phyloP scores from a whole-genome alignment of 53 echinoderm and acorn worm species.

The Apostichopus leukothele region DNA sequence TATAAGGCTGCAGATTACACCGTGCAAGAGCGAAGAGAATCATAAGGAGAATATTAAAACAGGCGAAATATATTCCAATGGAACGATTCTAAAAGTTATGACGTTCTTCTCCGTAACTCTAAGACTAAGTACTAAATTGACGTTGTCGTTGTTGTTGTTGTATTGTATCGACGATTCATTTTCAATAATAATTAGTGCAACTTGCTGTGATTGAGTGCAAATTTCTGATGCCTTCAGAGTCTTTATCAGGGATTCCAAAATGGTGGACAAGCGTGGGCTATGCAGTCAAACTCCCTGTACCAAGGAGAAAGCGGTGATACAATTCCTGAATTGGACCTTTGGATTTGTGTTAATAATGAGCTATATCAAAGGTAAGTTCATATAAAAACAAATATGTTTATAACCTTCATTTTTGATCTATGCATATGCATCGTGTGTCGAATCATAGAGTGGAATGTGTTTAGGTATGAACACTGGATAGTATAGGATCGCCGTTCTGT shows the following conservation, averaged over 20 bases:
- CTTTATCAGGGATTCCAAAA: constrained; percentile 34
- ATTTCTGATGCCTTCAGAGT: constrained; percentile 37
- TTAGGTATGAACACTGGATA: too few species aligned
- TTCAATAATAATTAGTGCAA: neutral
- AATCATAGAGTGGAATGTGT: too few species aligned
- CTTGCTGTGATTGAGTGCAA: neutral
- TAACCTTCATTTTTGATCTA: too few species aligned
- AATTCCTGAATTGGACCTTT: neutral
- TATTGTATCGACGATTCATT: neutral
- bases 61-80: neutral
- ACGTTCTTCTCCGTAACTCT: neutral
- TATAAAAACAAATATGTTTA: too few species aligned
- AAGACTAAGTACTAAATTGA: neutral
- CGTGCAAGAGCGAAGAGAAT: neutral
- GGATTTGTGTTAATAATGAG: neutral
- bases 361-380: constrained; percentile 26
- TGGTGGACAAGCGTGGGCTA: constrained; percentile 35
- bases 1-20: neutral
- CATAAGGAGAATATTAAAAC: too few species aligned
- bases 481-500: too few species aligned
- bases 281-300: neutral
- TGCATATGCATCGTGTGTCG: too few species aligned
- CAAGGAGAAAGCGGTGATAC: constrained; percentile 21
- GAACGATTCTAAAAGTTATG: neutral
- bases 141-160: neutral